Percentiles rank a stretch among this genome's conserved stretches.
Evolutionary conservation across 2,113 vertebrate genomes (phyloP).

Genomic region (Clarias macrocephalus): DNA sequence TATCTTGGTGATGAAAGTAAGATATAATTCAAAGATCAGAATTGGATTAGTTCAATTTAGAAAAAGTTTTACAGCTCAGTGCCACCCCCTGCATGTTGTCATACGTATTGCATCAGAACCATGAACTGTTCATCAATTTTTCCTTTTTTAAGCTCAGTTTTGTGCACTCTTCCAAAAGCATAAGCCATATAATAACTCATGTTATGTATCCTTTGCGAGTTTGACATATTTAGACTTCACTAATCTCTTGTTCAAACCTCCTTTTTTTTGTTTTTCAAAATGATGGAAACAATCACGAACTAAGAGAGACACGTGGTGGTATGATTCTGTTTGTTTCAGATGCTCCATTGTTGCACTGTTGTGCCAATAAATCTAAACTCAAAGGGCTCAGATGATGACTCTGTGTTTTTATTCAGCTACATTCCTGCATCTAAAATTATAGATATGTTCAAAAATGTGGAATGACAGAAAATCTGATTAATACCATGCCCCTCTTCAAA

Average conservation of each 20-base stretch:
- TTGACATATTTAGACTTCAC: neutral
- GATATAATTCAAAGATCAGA: neutral
- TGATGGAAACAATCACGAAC: conserved; percentile 38
- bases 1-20: neutral
- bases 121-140: neutral
- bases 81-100: conserved; percentile 26
- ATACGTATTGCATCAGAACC: conserved; percentile 16
- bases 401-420: conserved; percentile 54
- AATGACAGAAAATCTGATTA: neutral
- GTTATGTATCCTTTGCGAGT: conserved; percentile 14
- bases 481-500: neutral
- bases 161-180: neutral
- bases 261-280: conserved; percentile 22
- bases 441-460: neutral
- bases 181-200: conserved; percentile 26
- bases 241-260: conserved; percentile 19
- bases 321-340: conserved; percentile 57
- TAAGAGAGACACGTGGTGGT: conserved; percentile 44
- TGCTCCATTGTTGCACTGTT: conserved; percentile 61
- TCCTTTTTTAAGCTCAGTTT: neutral
- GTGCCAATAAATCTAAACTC: conserved; percentile 67
- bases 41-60: neutral
- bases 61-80: conserved; percentile 6
- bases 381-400: conserved; percentile 67
- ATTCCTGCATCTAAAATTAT: neutral